These are phyloP conservation scores for Lycophotia porphyrea DNA, from an alignment of 2,888 invertebrate species.

Conservation along the genomic window DNA sequence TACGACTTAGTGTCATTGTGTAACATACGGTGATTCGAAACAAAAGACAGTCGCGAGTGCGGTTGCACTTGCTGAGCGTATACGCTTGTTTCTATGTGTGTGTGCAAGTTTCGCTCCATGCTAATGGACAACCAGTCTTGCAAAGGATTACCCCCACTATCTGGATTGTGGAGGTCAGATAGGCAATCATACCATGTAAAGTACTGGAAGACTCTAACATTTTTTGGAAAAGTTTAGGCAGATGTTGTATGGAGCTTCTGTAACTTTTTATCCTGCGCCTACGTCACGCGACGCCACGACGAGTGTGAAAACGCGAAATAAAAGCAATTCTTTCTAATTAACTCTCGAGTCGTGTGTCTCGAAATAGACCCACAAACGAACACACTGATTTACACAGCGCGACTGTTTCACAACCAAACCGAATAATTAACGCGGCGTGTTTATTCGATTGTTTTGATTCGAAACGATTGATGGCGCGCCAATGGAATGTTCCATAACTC, in stretches of 20 bases:
- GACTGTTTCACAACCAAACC: slow-evolving; percentile 85
- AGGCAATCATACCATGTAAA: background rate
- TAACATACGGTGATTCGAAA: background rate
- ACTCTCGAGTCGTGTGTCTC: slow-evolving; percentile 80
- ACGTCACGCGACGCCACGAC: slow-evolving; percentile 82
- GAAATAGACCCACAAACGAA: slow-evolving; percentile 83
- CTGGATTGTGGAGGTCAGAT: background rate
- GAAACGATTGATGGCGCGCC: slow-evolving; percentile 80
- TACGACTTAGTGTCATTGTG: too few species aligned
- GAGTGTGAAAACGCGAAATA: slow-evolving; percentile 89
- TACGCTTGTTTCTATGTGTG: background rate
- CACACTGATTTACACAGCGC: slow-evolving; percentile 85
- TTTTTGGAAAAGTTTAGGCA: background rate
- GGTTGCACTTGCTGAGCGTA: background rate
- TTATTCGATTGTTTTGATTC: slow-evolving; percentile 89
- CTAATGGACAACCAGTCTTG: too few species aligned
- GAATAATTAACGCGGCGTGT: slow-evolving; percentile 87
- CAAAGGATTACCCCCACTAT: too few species aligned
- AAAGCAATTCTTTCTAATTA: slow-evolving; percentile 91
- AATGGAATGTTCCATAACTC: slow-evolving; percentile 68
- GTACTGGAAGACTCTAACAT: background rate
- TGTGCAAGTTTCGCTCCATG: too few species aligned
- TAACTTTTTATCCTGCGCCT: slow-evolving; percentile 49
- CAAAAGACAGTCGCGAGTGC: background rate
- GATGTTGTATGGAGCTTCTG: slow-evolving; percentile 9